Evolutionary conservation across 2,113 vertebrate species (phyloP).

Genomic region (Coregonus clupeaformis): DNA sequence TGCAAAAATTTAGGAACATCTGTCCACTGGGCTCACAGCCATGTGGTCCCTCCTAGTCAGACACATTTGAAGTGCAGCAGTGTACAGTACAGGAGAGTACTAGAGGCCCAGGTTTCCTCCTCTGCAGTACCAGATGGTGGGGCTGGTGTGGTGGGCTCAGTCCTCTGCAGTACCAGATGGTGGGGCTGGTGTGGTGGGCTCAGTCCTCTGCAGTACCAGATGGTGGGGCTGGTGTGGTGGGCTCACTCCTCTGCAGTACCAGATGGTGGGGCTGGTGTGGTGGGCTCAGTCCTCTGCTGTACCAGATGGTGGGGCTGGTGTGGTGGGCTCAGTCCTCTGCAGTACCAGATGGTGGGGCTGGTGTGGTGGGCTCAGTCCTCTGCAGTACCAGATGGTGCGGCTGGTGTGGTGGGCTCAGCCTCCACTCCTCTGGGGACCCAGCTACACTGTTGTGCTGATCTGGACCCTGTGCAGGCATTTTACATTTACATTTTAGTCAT

Average conservation of each 20-base stretch:
- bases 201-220: constrained; percentile 37
- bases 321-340: too few relatives aligned
- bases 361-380: too few relatives aligned
- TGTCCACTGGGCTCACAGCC: constrained; percentile 5
- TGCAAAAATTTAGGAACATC: constrained; percentile 24
- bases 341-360: constrained; percentile 34
- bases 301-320: constrained; percentile 33
- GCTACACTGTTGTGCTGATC: neutral
- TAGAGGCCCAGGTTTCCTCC: constrained; percentile 14
- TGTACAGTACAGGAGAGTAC: constrained; percentile 13
- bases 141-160: constrained; percentile 1
- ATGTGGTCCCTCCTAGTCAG: neutral
- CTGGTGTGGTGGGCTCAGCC: neutral
- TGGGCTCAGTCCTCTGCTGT: constrained; percentile 22
- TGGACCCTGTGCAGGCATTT: neutral
- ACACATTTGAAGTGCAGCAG: neutral
- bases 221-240: constrained; percentile 18
- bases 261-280: constrained; percentile 29
- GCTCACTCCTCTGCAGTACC: constrained; percentile 27
- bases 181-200: neutral
- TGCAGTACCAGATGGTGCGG: constrained; percentile 36
- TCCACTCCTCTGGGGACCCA: neutral
- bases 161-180: constrained; percentile 41
- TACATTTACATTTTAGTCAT: too few relatives aligned
- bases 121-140: constrained; percentile 37